phyloP scores from a whole-genome alignment of 2,113 vertebrate species.

The Aplodontia rufa region DNA sequence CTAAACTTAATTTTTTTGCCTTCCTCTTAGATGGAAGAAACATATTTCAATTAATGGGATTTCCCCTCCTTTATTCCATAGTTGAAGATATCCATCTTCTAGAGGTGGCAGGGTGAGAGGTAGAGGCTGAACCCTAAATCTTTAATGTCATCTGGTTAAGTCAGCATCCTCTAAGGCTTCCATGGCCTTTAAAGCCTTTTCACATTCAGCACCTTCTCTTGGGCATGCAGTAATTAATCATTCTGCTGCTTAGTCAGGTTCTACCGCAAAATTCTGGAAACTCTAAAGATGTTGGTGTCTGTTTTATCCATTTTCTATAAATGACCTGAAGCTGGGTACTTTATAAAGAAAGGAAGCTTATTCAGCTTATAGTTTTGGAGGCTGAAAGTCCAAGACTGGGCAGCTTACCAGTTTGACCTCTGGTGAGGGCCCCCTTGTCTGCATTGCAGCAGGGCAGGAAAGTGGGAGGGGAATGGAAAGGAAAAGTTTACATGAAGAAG shows the following conservation, averaged over 20 bases:
- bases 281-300: neutral
- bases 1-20: neutral
- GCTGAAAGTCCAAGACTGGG: too few relatives aligned
- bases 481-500: neutral
- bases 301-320: neutral
- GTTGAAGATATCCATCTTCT: neutral
- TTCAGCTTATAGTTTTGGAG: neutral
- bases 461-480: neutral
- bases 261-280: neutral
- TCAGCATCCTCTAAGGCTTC: neutral
- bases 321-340: neutral
- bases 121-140: neutral
- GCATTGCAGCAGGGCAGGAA: neutral
- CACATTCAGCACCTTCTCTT: neutral
- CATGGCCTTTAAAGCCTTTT: neutral
- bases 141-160: neutral
- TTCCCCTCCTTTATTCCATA: neutral
- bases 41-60: neutral
- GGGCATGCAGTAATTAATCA: neutral
- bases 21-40: neutral
- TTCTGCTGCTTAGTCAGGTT: neutral
- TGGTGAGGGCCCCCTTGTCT: too few relatives aligned
- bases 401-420: too few relatives aligned
- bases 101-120: neutral
- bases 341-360: too few relatives aligned